phyloP scores from a whole-genome alignment of 2,113 vertebrate genomes.

The Hemichromis elongatus region DNA sequence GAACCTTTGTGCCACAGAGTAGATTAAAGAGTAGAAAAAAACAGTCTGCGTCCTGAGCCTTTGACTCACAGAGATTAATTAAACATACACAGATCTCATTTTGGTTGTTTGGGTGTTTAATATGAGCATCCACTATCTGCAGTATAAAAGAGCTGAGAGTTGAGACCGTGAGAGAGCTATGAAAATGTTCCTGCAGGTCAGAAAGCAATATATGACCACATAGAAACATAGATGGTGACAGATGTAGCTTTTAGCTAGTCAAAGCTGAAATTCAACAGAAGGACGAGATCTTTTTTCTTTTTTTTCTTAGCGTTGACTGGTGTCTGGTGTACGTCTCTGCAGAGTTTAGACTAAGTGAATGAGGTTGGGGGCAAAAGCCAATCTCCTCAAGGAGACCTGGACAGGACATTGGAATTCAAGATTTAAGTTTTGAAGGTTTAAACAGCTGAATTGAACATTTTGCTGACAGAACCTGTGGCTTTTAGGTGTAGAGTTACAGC shows the following conservation, averaged over 20 bases:
- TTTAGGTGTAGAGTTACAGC: neutral
- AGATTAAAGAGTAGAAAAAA: neutral
- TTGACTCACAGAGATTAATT: neutral
- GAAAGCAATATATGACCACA: neutral
- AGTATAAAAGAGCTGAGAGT: neutral
- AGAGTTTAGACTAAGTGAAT: neutral
- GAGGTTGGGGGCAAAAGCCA: neutral
- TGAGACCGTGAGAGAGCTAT: rapidly evolving
- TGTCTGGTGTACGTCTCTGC: neutral
- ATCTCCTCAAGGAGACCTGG: neutral
- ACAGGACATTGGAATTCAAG: neutral
- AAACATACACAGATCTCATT: too few species aligned
- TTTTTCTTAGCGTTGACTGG: neutral
- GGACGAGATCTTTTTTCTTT: rapidly evolving
- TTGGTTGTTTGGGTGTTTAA: neutral
- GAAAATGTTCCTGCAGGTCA: neutral
- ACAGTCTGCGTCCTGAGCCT: neutral
- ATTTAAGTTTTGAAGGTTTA: neutral
- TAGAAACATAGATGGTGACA: neutral
- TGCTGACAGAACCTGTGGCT: neutral
- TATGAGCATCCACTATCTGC: neutral
- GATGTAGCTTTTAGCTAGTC: neutral
- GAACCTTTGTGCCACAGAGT: neutral
- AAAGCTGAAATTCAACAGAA: neutral
- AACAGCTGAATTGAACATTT: neutral